Base-by-base conservation (phyloP, 2,888 invertebrate species). In the Baronia brevicornis region DNA sequence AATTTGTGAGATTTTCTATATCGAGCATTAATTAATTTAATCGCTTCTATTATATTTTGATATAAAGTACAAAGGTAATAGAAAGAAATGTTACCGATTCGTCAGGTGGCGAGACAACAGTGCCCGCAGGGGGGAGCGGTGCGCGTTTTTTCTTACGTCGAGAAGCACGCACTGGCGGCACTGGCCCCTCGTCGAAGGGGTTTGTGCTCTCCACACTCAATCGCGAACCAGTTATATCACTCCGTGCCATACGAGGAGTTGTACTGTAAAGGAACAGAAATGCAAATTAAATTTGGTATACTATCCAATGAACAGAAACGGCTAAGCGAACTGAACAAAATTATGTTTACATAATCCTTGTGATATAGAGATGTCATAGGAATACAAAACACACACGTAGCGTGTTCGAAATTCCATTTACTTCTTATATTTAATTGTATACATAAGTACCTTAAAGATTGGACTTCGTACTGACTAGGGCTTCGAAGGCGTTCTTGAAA, bases 121-220 rank as follows among this genome's bases (percentile, higher is more conserved):
- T 42, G 12, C 48, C 43, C 1, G 57, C 57, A 1, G 77, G 90
- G 3, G 89, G 88, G 28, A 80, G 84, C 0, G 90, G 88, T 1
- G 90, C 90, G 39, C 86, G 84, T 42, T 88, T 85, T 64, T 90
- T 90, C 70, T 90, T 90, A 14, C 88, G 82, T 6, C 86, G 68
- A 17, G 84, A 84, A 17, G 85, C 78, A 27, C 87, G 84, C 23
- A 85, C 72, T 0, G 87, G 85, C 12, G 86, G 85, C 29, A 77
- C 60, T 1, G 80, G 79, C 1, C 54, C 56, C 9, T 70, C 71
- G 24, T 87, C 88, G 33, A 89, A 88, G 8, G 89, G 88, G 60
- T 88, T 88, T 40, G 84, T 80, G 61, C 87, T 88, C 44, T 75
- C 79, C 39, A 89, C 72, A 53, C 88, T 88, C 20, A 84, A 62